Conservation (phyloP, 2,888 invertebrate species). For the Nomada ruficornis region DNA sequence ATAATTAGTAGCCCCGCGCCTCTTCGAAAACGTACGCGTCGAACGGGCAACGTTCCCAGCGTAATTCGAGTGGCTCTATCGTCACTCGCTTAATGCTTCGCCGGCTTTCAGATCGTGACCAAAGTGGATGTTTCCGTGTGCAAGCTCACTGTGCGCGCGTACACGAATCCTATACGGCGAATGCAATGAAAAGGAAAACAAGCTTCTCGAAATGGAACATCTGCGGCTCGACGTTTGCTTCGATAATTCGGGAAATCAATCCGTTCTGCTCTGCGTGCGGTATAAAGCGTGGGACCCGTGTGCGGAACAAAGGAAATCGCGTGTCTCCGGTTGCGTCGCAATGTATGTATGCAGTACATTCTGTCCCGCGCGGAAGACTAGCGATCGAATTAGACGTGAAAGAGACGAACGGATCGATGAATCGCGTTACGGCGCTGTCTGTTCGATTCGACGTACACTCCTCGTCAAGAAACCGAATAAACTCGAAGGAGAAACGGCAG, state of each 20-base stretch:
- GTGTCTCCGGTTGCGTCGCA: background rate
- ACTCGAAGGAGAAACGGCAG: constrained; percentile 13
- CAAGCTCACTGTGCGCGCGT: background rate
- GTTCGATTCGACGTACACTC: background rate
- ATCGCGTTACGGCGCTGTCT: constrained; percentile 23
- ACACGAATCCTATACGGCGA: background rate
- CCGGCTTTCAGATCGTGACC: constrained; percentile 13
- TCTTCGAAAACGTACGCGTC: constrained; percentile 3
- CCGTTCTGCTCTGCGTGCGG: background rate
- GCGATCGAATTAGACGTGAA: constrained; percentile 12
- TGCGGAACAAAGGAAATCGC: background rate
- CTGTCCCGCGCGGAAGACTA: background rate
- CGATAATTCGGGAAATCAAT: constrained; percentile 9
- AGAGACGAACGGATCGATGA: background rate
- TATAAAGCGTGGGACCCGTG: background rate
- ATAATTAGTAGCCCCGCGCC: constrained; percentile 23
- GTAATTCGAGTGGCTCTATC: constrained; percentile 17
- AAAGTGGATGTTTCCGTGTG: background rate
- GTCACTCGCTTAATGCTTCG: constrained; percentile 15
- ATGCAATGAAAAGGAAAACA: constrained; percentile 23
- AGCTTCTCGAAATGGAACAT: constrained; percentile 19
- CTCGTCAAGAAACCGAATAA: constrained; percentile 12
- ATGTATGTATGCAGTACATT: background rate
- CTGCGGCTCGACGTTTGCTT: constrained; percentile 8
- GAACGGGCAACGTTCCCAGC: constrained; percentile 23